Percentiles rank a stretch among this genome's conserved stretches.
Conservation (phyloP, 2,113 vertebrate species). For the Procavia capensis region DNA sequence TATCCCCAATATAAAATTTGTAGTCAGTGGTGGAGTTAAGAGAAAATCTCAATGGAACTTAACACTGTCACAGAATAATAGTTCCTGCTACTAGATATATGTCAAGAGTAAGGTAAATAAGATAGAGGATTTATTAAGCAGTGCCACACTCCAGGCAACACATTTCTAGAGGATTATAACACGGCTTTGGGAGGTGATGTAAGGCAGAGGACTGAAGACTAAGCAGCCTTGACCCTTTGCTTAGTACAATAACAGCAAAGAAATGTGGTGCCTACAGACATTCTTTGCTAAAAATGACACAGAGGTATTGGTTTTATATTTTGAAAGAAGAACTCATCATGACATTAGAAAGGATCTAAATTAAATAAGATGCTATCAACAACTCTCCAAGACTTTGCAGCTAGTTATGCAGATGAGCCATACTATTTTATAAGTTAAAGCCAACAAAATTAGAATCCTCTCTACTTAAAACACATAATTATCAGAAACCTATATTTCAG, state of each 20-base stretch:
- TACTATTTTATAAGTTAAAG: conserved; percentile 48
- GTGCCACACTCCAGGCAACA: conserved; percentile 73
- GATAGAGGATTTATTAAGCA: conserved; percentile 85
- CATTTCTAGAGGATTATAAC: conserved; percentile 81
- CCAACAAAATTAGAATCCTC: background rate
- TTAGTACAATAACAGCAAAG: conserved; percentile 57
- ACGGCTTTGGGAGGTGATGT: conserved; percentile 77
- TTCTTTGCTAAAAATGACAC: conserved; percentile 53
- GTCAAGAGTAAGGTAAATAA: conserved; percentile 84
- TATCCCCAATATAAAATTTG: conserved; percentile 75
- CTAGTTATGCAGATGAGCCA: conserved; percentile 60
- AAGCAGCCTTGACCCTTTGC: conserved; percentile 70
- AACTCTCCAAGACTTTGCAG: conserved; percentile 59
- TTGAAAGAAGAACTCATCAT: background rate
- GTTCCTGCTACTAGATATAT: conserved; percentile 81
- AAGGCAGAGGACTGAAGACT: conserved; percentile 66
- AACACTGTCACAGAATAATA: conserved; percentile 80
- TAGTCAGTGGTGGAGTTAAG: conserved; percentile 77
- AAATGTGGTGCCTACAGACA: conserved; percentile 46
- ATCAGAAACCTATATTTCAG: background rate
- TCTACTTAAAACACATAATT: conserved; percentile 5
- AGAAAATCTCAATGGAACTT: conserved; percentile 85
- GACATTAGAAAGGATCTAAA: conserved; percentile 50
- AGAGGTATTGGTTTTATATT: conserved; percentile 69
- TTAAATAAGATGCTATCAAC: conserved; percentile 58